A percentile compares a stretch with the other conserved stretches of the same genome.
Conservation (phyloP, 1,140 invertebrate genomes). For the Globodera ellingtonae region DNA sequence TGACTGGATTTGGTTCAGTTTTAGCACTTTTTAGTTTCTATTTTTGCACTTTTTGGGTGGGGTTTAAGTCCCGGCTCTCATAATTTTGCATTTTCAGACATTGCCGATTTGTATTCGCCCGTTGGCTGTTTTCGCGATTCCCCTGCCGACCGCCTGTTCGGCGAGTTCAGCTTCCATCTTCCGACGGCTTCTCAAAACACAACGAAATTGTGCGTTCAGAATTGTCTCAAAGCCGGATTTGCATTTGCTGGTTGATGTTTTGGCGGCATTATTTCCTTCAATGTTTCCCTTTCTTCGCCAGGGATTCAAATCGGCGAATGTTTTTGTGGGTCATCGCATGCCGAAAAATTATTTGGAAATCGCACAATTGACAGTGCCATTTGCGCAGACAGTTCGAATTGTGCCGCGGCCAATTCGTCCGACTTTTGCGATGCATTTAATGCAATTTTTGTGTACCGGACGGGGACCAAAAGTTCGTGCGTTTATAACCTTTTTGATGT, state of each 20-base stretch:
- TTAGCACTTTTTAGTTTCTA: no score
- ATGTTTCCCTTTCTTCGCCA: conserved; percentile 23
- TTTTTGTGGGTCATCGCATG: conserved; percentile 49
- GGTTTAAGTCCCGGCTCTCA: no score
- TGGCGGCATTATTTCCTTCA: background rate
- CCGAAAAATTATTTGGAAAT: conserved; percentile 25
- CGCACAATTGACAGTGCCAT: background rate
- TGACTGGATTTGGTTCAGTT: no score
- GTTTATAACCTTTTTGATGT: background rate
- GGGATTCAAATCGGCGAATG: conserved; percentile 55
- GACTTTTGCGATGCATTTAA: conserved; percentile 52
- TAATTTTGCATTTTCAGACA: conserved; percentile 5
- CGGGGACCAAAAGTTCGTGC: conserved; percentile 49
- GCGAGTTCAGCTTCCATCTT: conserved; percentile 43
- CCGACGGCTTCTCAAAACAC: conserved; percentile 29
- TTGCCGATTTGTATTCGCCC: background rate
- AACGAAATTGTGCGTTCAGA: conserved; percentile 40
- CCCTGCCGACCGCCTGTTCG: conserved; percentile 27
- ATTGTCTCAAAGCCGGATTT: conserved; percentile 51
- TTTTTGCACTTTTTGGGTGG: no score
- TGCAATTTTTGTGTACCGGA: conserved; percentile 53
- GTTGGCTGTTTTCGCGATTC: conserved; percentile 36
- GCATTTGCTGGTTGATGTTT: conserved; percentile 46
- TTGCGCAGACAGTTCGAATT: conserved; percentile 36
- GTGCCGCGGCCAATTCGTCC: conserved; percentile 32